Evolutionary conservation across 2,888 invertebrate genomes (phyloP).

Genomic region (Phengaris arion): DNA sequence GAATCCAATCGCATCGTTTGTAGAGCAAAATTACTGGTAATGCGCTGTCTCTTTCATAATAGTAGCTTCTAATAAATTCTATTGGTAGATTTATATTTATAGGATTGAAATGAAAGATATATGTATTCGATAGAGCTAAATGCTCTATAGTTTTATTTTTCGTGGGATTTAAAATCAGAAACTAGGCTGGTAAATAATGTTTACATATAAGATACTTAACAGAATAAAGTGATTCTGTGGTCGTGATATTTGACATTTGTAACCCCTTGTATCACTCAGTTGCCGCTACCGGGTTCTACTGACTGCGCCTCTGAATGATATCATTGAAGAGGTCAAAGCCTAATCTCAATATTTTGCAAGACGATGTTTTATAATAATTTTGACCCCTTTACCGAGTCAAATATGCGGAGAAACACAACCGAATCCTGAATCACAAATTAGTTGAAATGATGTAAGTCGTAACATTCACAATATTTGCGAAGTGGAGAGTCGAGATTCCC

Average conservation of each 20-base stretch:
- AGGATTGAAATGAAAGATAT: not conserved
- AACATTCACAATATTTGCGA: slow-evolving; percentile 20
- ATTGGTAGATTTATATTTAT: not conserved
- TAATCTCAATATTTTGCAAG: not conserved
- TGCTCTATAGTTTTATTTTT: no score
- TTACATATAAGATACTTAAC: no score
- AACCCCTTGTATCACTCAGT: not conserved
- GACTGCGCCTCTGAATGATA: not conserved
- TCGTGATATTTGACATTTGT: not conserved
- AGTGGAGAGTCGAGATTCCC: slow-evolving; percentile 2
- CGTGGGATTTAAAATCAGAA: no score
- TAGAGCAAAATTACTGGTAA: not conserved
- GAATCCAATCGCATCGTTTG: slow-evolving; percentile 15
- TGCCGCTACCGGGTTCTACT: not conserved
- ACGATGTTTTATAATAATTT: not conserved
- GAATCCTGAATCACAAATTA: slow-evolving; percentile 18
- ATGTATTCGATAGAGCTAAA: not conserved
- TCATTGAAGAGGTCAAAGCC: not conserved
- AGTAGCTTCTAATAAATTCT: not conserved
- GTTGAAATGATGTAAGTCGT: not conserved
- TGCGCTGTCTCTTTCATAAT: not conserved
- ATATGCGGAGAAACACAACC: not conserved
- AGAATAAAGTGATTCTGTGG: no score
- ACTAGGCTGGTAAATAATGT: no score
- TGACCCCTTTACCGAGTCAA: not conserved